These are phyloP conservation scores for Sipha flava DNA, from an alignment of 1,140 invertebrate genomes.

Conservation along the genomic window DNA sequence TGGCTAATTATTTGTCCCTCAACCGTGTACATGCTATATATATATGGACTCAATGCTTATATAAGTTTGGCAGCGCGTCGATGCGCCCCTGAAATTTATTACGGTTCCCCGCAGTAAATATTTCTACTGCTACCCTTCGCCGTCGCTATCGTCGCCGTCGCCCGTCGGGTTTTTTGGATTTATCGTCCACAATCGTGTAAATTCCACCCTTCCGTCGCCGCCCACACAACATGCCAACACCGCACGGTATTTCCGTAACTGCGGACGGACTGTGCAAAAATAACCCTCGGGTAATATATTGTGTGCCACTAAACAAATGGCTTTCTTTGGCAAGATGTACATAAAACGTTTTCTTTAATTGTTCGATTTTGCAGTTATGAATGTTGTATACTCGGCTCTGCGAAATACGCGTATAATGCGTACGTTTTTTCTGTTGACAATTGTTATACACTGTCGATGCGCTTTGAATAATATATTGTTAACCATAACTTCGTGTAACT, in stretches of 20 bases:
- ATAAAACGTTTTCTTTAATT: constrained; percentile 4
- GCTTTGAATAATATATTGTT: too few relatives aligned
- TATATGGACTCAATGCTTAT: background rate
- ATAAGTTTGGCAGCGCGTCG: background rate
- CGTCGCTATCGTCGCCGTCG: constrained; percentile 13
- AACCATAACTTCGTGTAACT: too few relatives aligned
- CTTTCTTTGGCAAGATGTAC: background rate
- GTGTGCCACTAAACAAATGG: background rate
- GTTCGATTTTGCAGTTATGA: background rate
- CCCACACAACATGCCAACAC: background rate
- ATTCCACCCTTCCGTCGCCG: background rate
- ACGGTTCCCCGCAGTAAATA: constrained; percentile 18
- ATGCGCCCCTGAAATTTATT: constrained; percentile 12
- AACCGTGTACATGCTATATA: background rate
- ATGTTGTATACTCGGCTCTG: background rate
- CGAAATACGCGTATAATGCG: background rate
- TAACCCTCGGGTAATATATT: background rate
- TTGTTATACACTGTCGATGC: too few relatives aligned
- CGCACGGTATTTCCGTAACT: background rate
- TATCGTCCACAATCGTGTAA: constrained; percentile 15
- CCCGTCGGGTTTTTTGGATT: constrained; percentile 22
- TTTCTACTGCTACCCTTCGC: constrained; percentile 19
- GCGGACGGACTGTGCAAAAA: background rate
- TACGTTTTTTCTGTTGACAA: background rate
- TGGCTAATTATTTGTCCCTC: background rate